Conservation (phyloP, 92 coral and sea anemone genomes). For the Actinostola sp. region DNA sequence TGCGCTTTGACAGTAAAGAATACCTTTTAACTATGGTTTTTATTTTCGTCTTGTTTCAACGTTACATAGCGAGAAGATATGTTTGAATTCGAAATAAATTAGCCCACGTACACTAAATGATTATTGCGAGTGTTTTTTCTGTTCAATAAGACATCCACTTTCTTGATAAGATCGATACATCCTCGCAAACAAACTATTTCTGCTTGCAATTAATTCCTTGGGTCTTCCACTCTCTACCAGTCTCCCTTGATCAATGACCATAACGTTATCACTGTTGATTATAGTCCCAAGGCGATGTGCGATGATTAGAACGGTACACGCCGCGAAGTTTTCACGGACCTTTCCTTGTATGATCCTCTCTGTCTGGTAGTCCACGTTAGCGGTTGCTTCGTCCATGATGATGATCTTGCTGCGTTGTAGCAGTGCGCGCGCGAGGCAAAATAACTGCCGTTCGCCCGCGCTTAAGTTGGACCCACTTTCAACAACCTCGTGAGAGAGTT, state of each 20-base stretch:
- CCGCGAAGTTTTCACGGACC: slow-evolving; percentile 31
- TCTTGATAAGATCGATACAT: slow-evolving; percentile 52
- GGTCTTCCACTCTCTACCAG: slow-evolving; percentile 46
- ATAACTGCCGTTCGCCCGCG: slow-evolving; percentile 47
- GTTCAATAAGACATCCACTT: slow-evolving; percentile 12
- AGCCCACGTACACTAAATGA: too few relatives aligned
- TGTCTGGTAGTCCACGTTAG: slow-evolving; percentile 43
- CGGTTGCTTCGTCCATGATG: slow-evolving; percentile 48
- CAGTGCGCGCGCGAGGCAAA: slow-evolving; percentile 49
- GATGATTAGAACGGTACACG: slow-evolving; percentile 37
- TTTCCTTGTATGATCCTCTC: slow-evolving; percentile 46
- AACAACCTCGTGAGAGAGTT: slow-evolving; percentile 25
- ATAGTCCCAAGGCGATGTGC: slow-evolving; percentile 53
- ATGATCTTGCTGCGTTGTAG: slow-evolving; percentile 35
- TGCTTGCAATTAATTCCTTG: slow-evolving; percentile 8
- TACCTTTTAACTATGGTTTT: too few relatives aligned
- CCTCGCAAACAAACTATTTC: slow-evolving; percentile 32
- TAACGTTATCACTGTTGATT: slow-evolving; percentile 35
- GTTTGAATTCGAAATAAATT: too few relatives aligned
- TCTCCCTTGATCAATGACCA: slow-evolving; percentile 37
- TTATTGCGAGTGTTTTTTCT: not conserved
- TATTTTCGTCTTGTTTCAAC: too few relatives aligned
- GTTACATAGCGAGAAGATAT: too few relatives aligned
- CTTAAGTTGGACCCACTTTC: slow-evolving; percentile 44
- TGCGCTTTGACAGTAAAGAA: too few relatives aligned